Percentiles rank a stretch among this genome's conserved stretches.
These are phyloP conservation scores for Otus sunia DNA, from an alignment of 2,113 vertebrate genomes.

Conservation along the genomic window DNA sequence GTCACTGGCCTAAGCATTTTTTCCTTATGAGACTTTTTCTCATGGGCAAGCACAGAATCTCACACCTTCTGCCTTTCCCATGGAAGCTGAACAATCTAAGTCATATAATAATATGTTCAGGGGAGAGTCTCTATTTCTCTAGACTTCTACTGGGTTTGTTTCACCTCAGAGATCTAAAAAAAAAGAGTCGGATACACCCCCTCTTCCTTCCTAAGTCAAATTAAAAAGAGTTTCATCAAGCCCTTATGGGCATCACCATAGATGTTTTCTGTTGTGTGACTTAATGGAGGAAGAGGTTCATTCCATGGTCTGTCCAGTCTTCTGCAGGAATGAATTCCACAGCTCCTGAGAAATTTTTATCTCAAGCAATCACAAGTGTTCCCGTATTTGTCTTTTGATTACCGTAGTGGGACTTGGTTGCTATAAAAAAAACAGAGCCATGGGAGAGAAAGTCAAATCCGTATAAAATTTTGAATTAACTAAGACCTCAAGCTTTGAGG, in stretches of 20 bases:
- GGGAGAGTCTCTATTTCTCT: background rate
- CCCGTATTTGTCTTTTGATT: background rate
- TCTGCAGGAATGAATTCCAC: background rate
- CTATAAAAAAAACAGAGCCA: background rate
- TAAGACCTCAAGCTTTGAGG: background rate
- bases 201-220: background rate
- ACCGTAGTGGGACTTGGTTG: background rate
- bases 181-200: background rate
- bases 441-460: background rate
- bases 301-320: background rate
- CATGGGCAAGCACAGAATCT: background rate
- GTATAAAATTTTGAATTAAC: background rate
- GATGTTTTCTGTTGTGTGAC: too few species aligned
- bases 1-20: fast-evolving
- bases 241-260: background rate
- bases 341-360: background rate
- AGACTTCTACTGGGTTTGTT: background rate
- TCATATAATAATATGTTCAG: background rate
- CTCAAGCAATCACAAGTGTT: background rate
- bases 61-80: background rate
- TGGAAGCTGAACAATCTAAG: background rate
- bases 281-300: background rate
- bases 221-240: background rate
- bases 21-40: background rate
- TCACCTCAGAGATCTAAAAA: background rate